Conservation (phyloP, 92 coral and sea anemone genomes). For the Meandrina meandrites region DNA sequence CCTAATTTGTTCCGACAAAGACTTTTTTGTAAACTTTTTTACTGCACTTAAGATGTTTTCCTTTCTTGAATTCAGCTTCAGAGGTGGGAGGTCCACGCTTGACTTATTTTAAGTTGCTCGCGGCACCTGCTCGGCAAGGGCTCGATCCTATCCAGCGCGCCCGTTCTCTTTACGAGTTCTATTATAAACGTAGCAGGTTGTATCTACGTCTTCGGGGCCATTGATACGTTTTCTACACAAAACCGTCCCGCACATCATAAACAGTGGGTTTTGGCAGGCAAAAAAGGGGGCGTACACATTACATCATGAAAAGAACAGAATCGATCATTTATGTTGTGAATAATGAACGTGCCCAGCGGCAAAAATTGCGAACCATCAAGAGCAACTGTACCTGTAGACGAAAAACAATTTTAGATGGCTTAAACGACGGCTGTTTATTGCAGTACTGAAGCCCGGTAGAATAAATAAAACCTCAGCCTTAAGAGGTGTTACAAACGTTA, state of each 20-base stretch:
- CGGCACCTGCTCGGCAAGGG: conserved; percentile 32
- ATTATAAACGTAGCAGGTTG: conserved; percentile 22
- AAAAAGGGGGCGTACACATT: neutral
- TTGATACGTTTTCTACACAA: neutral
- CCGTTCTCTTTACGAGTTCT: conserved; percentile 5
- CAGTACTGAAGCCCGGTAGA: conserved; percentile 6
- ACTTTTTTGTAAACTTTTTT: neutral
- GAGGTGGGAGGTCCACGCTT: conserved; percentile 33
- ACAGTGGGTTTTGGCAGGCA: neutral
- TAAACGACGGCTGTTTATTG: neutral
- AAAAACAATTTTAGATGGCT: neutral
- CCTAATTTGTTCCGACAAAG: neutral
- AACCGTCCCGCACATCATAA: neutral
- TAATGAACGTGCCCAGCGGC: neutral
- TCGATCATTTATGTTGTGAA: neutral
- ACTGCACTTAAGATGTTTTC: neutral
- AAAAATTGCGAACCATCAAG: neutral
- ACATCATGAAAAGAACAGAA: neutral
- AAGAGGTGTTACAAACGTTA: conserved; percentile 15
- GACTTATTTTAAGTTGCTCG: neutral
- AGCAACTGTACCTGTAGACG: neutral
- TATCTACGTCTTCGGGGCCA: neutral
- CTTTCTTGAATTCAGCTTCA: conserved; percentile 26
- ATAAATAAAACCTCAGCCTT: neutral
- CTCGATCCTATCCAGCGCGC: neutral